phyloP scores from a whole-genome alignment of 2,888 invertebrate genomes.

The Hypomecis punctinalis region DNA sequence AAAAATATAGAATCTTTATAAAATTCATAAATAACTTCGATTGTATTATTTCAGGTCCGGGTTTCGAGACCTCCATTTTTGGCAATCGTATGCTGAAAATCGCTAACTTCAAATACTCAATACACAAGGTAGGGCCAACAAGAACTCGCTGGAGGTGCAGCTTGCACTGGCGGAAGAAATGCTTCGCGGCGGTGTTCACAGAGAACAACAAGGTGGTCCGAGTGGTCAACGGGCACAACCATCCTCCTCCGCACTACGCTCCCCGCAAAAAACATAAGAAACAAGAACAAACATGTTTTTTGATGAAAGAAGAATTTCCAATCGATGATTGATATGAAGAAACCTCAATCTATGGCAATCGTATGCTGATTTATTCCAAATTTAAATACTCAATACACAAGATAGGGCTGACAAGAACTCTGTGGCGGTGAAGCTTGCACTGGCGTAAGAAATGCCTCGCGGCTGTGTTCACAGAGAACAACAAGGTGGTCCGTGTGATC shows the following conservation, averaged over 20 bases:
- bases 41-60: too few relatives aligned
- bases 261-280: background rate
- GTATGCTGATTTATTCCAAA: too few relatives aligned
- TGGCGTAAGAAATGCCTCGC: conserved; percentile 7
- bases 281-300: background rate
- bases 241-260: conserved; percentile 13
- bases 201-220: background rate
- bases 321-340: background rate
- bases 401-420: too few relatives aligned
- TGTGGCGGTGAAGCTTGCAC: conserved; percentile 2
- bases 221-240: conserved; percentile 23
- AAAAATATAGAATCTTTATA: too few relatives aligned
- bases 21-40: too few relatives aligned
- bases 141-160: too few relatives aligned
- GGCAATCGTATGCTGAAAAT: too few relatives aligned
- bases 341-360: too few relatives aligned
- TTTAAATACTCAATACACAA: too few relatives aligned
- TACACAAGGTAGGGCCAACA: too few relatives aligned
- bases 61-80: too few relatives aligned
- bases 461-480: conserved; percentile 1
- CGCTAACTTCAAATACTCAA: too few relatives aligned
- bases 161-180: background rate
- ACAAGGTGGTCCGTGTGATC: background rate
- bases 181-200: conserved; percentile 17
- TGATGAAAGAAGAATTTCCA: background rate